Percentiles rank a stretch among this genome's conserved stretches.
Evolutionary conservation across 2,888 invertebrate genomes (phyloP).

Genomic region (Scrobipalpa costella): DNA sequence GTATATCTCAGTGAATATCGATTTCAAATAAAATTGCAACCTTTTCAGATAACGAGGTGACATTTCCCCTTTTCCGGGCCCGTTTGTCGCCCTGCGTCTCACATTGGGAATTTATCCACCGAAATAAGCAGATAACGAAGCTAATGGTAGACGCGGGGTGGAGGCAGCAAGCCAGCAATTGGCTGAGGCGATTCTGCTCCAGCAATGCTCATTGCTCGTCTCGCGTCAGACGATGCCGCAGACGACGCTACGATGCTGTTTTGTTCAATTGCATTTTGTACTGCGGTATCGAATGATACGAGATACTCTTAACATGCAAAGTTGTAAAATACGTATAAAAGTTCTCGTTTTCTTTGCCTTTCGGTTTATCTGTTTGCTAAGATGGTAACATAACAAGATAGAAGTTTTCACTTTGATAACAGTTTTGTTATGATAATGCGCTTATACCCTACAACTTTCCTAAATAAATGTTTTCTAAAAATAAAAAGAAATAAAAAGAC

Average conservation of each 20-base stretch:
- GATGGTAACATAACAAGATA: not conserved
- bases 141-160: constrained; percentile 54
- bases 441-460: no score
- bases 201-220: constrained; percentile 2
- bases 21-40: constrained; percentile 82
- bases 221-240: constrained; percentile 25
- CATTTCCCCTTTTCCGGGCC: constrained; percentile 74
- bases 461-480: no score
- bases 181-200: constrained; percentile 35
- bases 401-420: no score
- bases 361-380: not conserved
- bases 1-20: constrained; percentile 75
- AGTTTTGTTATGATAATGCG: no score
- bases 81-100: constrained; percentile 65
- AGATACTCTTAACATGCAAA: constrained; percentile 8
- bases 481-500: no score
- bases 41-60: constrained; percentile 80
- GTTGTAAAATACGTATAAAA: not conserved
- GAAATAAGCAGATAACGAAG: constrained; percentile 80
- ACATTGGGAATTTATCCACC: constrained; percentile 77
- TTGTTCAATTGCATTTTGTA: constrained; percentile 30
- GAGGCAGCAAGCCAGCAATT: constrained; percentile 57
- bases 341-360: constrained; percentile 1
- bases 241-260: constrained; percentile 34
- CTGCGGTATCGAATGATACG: not conserved